These are phyloP conservation scores for Uropsilus gracilis DNA, from an alignment of 2,113 vertebrate species.

Conservation along the genomic window DNA sequence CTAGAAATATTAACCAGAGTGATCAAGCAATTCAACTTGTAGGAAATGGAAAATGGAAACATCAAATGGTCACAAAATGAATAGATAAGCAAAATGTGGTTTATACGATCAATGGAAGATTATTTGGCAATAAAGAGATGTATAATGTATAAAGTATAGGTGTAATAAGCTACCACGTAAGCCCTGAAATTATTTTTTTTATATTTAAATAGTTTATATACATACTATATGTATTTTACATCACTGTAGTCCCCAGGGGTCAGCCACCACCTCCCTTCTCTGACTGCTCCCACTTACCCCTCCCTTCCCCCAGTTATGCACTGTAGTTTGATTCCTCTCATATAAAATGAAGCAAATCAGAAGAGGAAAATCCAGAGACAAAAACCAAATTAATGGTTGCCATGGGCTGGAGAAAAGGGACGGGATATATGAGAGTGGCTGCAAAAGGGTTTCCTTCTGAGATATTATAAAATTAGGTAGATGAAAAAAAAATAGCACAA, in stretches of 20 bases:
- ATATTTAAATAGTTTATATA: too few relatives aligned
- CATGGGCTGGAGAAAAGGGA: not conserved
- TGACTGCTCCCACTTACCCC: too few relatives aligned
- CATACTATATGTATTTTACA: too few relatives aligned
- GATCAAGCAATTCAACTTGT: not conserved
- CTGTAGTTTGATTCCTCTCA: not conserved
- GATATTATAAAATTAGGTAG: constrained; percentile 21
- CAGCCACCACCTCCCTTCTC: too few relatives aligned
- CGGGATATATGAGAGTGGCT: not conserved
- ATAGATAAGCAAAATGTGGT: not conserved
- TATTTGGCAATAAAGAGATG: not conserved
- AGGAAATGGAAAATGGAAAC: not conserved
- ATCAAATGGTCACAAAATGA: not conserved
- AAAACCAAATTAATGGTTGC: not conserved
- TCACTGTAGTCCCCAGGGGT: too few relatives aligned
- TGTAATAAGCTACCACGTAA: not conserved
- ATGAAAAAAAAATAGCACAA: not conserved
- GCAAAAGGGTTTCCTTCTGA: not conserved
- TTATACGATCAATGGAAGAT: not conserved
- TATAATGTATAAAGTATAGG: not conserved
- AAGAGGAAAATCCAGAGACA: constrained; percentile 27
- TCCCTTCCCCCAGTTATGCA: too few relatives aligned
- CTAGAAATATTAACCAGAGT: not conserved
- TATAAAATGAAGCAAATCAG: not conserved
- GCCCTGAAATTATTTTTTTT: not conserved